phyloP scores from a whole-genome alignment of 2,797 vertebrate species.

The Lithobates sylvaticus region DNA sequence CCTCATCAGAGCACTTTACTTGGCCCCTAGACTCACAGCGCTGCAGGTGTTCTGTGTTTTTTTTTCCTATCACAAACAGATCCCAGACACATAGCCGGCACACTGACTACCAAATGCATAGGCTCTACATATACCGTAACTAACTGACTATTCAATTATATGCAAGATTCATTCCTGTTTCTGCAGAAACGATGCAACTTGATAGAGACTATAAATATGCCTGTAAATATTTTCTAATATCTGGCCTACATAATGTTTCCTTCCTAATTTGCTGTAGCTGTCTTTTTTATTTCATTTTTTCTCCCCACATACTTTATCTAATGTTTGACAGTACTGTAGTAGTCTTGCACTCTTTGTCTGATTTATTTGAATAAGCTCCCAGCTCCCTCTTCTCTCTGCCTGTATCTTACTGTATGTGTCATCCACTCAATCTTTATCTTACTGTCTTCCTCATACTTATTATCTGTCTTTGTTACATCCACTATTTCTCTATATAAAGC shows the following conservation, averaged over 20 bases:
- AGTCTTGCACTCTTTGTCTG: constrained; percentile 34
- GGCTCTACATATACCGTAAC: background rate
- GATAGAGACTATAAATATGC: constrained; percentile 22
- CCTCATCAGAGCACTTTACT: no score
- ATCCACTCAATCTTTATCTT: constrained; percentile 61
- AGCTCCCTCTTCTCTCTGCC: constrained; percentile 36
- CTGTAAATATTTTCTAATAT: constrained; percentile 49
- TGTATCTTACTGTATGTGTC: constrained; percentile 54
- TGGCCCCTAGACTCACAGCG: no score
- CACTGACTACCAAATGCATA: background rate
- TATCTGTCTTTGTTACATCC: constrained; percentile 51
- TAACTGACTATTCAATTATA: background rate
- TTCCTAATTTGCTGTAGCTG: constrained; percentile 31
- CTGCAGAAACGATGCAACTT: background rate
- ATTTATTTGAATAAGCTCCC: constrained; percentile 55
- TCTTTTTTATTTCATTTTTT: constrained; percentile 38
- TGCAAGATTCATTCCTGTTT: constrained; percentile 25
- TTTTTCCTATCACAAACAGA: no score
- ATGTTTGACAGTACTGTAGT: constrained; percentile 48
- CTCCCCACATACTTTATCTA: constrained; percentile 33
- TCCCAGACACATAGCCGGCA: no score
- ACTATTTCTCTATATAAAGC: constrained; percentile 54
- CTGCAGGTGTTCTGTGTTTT: no score
- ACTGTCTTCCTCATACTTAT: constrained; percentile 45
- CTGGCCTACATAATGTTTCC: constrained; percentile 31